Base-by-base conservation (phyloP, 37 sponge, comb jelly and placozoan species). In the Tethya wilhelma region DNA sequence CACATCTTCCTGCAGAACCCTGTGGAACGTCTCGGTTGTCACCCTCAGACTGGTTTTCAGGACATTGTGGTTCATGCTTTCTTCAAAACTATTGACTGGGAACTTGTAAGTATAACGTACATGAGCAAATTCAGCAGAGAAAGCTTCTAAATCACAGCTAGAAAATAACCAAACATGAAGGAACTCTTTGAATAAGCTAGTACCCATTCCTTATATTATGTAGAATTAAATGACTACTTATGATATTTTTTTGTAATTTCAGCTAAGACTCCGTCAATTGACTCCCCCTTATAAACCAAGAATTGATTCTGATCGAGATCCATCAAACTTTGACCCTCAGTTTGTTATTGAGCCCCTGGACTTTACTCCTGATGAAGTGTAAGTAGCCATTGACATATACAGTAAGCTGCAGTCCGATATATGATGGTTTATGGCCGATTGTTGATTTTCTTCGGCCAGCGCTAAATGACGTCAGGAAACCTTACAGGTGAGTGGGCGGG, bases 31-130 rank as follows among this genome's bases (percentile, higher is more conserved):
- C 62, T 97, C 22, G 98, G 95, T 29, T 97, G 98, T 59, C 90
- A 95, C 57, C 94, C 92, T 39, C 87, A 92, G 74, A 89, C 90
- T 1, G 98, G 98, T 1, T 93, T 93, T 56, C 64, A 68, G 31
- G 93, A 95, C 74, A 92, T 97, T 59, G 82, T 76, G 44, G 70
- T 79, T 44, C 95, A 97, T 45, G 60, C 79, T n/a, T 97, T 95
- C 80, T 97, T 90, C 85, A 79, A 88, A 42, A 71, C 86, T n/a
- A 87, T 97, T 31, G 98, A 97, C 31, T 97, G 98, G 98, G 96
- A 97, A 77, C 82, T 88, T 71, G 91, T 96, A 64, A 81, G 92
- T 45, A 34, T 22, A 26, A 73, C 59, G 39, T 60, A 25, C 22
- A 25, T 60, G 6, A 60, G 6, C 22, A 7, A 26, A 8, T 26